Evolutionary conservation across 2,113 vertebrate genomes (phyloP), one percentile per base, ranked within the genome.

Genomic region (Sorex araneus): DNA sequence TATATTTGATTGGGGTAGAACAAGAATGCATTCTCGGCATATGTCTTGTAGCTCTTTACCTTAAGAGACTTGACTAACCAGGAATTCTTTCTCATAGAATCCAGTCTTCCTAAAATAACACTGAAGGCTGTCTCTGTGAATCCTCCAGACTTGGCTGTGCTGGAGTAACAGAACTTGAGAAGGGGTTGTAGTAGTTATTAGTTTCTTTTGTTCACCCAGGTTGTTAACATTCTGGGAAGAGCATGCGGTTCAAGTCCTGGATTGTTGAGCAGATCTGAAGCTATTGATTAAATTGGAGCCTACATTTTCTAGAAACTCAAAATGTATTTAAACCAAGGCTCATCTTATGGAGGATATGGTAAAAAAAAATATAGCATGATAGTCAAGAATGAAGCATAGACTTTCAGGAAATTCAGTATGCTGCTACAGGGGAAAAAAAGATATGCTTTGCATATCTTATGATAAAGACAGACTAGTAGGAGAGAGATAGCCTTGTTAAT

Each of bases 171-270:
- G 12, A 25, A 8, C 28, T 92, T 40, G 16, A 10, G 71, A 25
- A 13, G 19, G 84, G 84, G 3, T 60, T 75, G 30, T 28, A n/a
- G 13, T 40, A 5, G 8, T 75, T 27, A 88, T 21, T 32, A 21
- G 69, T 90, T 85, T 92, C 54, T 77, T 87, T 71, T 40, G 21
- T 84, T 94, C 80, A 13, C 50, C 8, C 40, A 83, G 60, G 90
- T 92, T 73, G 12, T 19, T 4, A 25, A 75, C 90, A 40, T 93
- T 94, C 82, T 88, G 63, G 43, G 73, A 93, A 90, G 43, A 85
- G 66, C n/a, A 6, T 85, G 36, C 76, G 63, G n/a, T 84, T 84
- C 36, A 84, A 92, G 83, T 90, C 40, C 18, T 70, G 12, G 57
- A 23, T 64, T 75, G 4, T 83, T 75, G 43, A 6, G 6, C 25